Percentiles rank a stretch among this genome's conserved stretches.
These are phyloP conservation scores for Syngnathus floridae DNA, from an alignment of 2,113 vertebrate genomes.

Conservation along the genomic window DNA sequence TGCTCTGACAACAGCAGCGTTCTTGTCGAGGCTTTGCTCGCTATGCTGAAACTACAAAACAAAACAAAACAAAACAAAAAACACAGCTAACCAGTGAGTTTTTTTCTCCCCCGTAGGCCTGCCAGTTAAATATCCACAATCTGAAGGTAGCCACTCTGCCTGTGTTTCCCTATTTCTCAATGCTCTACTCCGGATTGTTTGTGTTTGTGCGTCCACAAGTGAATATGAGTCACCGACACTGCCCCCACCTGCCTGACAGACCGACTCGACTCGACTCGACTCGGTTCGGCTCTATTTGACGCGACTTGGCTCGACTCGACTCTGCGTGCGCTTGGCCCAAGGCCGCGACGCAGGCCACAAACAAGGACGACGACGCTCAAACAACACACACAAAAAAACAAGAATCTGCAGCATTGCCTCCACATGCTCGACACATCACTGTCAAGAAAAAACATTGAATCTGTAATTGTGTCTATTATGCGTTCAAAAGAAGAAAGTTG, in stretches of 20 bases:
- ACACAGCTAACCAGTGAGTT: conserved; percentile 54
- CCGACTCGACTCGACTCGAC: not conserved
- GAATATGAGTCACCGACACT: conserved; percentile 70
- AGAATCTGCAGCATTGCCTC: not conserved
- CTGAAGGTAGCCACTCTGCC: conserved; percentile 75
- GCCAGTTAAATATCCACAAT: conserved; percentile 78
- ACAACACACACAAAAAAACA: not conserved
- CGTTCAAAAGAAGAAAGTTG: too few species aligned
- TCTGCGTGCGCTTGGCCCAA: not conserved
- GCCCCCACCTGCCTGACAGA: conserved; percentile 17
- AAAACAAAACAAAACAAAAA: too few species aligned
- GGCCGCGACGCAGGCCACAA: not conserved
- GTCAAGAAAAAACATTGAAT: too few species aligned
- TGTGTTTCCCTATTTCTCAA: conserved; percentile 29
- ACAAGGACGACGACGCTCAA: too few species aligned
- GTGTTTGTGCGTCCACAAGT: conserved; percentile 60
- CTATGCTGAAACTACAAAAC: not conserved
- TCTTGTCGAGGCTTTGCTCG: not conserved
- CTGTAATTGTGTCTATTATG: too few species aligned
- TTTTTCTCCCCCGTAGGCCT: conserved; percentile 74
- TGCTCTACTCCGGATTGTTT: conserved; percentile 52
- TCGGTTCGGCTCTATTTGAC: not conserved
- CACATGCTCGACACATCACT: too few species aligned
- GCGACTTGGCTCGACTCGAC: not conserved
- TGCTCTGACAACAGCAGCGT: not conserved